These are phyloP conservation scores for Gonioctena quinquepunctata DNA, from an alignment of 1,140 invertebrate species.

Conservation along the genomic window DNA sequence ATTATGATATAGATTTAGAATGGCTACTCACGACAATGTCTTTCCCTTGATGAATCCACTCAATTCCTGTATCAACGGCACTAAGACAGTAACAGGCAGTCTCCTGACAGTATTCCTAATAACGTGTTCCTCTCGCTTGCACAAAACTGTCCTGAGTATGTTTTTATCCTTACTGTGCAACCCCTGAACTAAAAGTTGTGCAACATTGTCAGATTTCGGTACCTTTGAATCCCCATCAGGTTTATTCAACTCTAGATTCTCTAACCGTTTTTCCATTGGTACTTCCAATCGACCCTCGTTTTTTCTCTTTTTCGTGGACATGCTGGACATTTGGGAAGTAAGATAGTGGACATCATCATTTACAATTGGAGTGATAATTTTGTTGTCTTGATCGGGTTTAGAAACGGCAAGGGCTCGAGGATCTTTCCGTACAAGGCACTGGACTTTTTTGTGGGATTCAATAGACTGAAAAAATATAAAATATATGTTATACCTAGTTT, in stretches of 20 bases:
- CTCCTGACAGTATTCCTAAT: conserved; percentile 66
- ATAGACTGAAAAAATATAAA: neutral
- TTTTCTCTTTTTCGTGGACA: conserved; percentile 56
- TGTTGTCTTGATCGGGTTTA: conserved; percentile 48
- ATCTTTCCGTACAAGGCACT: conserved; percentile 62
- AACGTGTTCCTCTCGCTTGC: conserved; percentile 60
- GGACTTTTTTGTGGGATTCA: conserved; percentile 56
- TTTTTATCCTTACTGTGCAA: conserved; percentile 75
- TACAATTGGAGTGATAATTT: conserved; percentile 57
- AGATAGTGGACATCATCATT: conserved; percentile 59
- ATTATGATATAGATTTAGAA: no score
- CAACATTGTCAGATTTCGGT: conserved; percentile 67
- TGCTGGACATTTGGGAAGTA: conserved; percentile 46
- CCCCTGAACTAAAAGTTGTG: conserved; percentile 75
- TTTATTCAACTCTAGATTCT: conserved; percentile 67
- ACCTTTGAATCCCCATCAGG: conserved; percentile 46
- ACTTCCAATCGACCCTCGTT: conserved; percentile 64
- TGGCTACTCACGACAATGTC: conserved; percentile 62
- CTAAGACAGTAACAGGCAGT: conserved; percentile 65
- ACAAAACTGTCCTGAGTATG: conserved; percentile 63
- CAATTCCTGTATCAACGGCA: conserved; percentile 66
- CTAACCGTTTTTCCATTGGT: conserved; percentile 74
- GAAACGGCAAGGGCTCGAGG: conserved; percentile 51
- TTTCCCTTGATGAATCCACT: conserved; percentile 65
- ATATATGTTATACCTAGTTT: no score